A percentile compares a stretch with the other conserved stretches of the same genome.
phyloP scores from a whole-genome alignment of 2,888 invertebrate genomes.

The Archips xylosteana region DNA sequence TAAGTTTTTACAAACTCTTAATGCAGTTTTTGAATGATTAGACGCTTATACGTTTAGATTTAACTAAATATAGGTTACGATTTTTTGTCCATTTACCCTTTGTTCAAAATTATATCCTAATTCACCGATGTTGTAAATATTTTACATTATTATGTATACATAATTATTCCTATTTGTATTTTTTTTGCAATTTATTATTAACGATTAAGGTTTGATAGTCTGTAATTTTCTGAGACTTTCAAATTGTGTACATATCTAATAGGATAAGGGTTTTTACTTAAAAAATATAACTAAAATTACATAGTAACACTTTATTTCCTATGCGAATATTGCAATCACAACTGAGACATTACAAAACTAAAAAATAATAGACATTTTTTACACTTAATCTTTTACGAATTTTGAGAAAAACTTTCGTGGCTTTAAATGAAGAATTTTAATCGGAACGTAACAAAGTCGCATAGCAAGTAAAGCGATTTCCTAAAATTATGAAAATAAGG shows the following conservation, averaged over 20 bases:
- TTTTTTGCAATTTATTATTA: constrained; percentile 77
- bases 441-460: not conserved
- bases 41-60: constrained; percentile 16
- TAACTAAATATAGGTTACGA: constrained; percentile 8
- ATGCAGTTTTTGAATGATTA: constrained; percentile 21
- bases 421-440: not conserved
- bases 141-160: constrained; percentile 59
- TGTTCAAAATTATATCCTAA: constrained; percentile 54
- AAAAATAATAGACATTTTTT: too few relatives aligned
- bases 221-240: constrained; percentile 79
- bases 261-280: constrained; percentile 70
- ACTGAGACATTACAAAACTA: too few relatives aligned
- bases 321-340: constrained; percentile 10
- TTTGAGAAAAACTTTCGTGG: too few relatives aligned
- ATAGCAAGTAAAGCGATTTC: constrained; percentile 28
- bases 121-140: constrained; percentile 82
- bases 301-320: constrained; percentile 20
- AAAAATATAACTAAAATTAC: constrained; percentile 20
- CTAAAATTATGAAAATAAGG: constrained; percentile 17
- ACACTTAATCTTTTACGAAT: too few relatives aligned
- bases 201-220: constrained; percentile 77
- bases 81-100: constrained; percentile 16
- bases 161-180: constrained; percentile 53
- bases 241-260: constrained; percentile 83
- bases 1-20: constrained; percentile 40